Evolutionary conservation across 2,888 invertebrate species (phyloP), one percentile per base, ranked within the genome.

Genomic region (Rhagium mordax): DNA sequence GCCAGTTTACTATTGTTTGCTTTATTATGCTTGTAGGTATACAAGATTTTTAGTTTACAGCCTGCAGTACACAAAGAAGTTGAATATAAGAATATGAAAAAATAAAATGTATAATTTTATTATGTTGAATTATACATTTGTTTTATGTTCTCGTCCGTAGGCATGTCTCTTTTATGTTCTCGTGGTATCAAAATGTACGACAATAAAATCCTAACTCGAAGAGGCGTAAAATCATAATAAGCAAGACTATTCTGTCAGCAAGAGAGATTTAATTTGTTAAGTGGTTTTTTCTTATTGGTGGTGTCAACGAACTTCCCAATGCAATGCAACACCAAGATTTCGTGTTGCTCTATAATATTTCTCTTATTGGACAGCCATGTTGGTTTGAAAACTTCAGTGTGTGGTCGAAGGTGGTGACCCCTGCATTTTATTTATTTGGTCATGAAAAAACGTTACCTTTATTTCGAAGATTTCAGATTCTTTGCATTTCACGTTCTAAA

Each of bases 1-100:
- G 71, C 65, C 33, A 33, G 33, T 51, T 55, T 53, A 55, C 71
- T 16, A 68, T 71, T 64, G 74, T 71, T 24, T 65, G 68, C 53
- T 67, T 68, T 69, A 74, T 68, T 68, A 61, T 62, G 51, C 29
- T 65, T 51, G 51, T 29, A 7, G 33, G 15, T 24, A 6, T 27
- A 15, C 53, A 59, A 15, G 20, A 59, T 27, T 29, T 15, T 29
- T 53, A 24, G 10, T 21, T 20, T 13, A 41, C 41, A n/a, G 20
- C 13, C 21, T 10, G n/a, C 21, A 20, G 13, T 20, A 20, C 53
- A 13, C 24, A 21, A n/a, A n/a, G 8, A 13, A 20, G 10, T 53
- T 3, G 21, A 53, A n/a, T 10, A 53, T n/a, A 53, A 8, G 21
- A 53, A 53, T n/a, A 6, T 21, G 24, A 21, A 5, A 6, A 21